These are phyloP conservation scores for Microtus obscurus DNA, from an alignment of 2,797 vertebrate genomes.

Conservation along the genomic window DNA sequence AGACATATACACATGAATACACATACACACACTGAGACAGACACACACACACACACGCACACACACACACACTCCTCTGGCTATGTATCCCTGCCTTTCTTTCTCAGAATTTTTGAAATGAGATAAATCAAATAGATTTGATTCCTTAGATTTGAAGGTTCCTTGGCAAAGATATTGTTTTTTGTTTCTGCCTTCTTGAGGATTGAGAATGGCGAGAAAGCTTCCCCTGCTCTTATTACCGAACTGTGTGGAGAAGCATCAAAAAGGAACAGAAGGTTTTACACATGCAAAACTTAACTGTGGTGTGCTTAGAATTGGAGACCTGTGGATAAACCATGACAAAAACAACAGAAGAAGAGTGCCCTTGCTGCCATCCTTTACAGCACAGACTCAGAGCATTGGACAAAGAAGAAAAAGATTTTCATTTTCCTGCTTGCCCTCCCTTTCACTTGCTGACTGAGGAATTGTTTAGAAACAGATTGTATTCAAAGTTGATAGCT, in stretches of 20 bases:
- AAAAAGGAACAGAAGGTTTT: background rate
- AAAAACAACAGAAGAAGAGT: background rate
- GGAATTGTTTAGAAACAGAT: background rate
- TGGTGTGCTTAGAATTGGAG: background rate
- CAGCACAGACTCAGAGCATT: background rate
- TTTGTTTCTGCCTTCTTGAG: background rate
- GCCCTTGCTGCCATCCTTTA: background rate
- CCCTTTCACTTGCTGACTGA: background rate
- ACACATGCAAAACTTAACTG: background rate
- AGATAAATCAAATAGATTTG: background rate
- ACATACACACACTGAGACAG: background rate
- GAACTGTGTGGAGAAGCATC: background rate
- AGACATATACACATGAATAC: background rate
- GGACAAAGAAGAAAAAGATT: background rate
- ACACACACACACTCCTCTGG: background rate
- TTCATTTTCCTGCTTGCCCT: background rate
- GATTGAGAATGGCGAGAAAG: background rate
- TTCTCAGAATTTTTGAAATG: conserved; percentile 25
- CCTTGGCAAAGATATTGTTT: background rate
- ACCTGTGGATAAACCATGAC: background rate
- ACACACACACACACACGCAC: background rate
- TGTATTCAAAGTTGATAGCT: background rate
- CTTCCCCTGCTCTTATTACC: background rate
- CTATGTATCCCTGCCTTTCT: background rate
- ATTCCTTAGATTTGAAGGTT: background rate